Evolutionary conservation across 1,140 invertebrate genomes (phyloP).

Genomic region (Yoshiicerus persimilis): DNA sequence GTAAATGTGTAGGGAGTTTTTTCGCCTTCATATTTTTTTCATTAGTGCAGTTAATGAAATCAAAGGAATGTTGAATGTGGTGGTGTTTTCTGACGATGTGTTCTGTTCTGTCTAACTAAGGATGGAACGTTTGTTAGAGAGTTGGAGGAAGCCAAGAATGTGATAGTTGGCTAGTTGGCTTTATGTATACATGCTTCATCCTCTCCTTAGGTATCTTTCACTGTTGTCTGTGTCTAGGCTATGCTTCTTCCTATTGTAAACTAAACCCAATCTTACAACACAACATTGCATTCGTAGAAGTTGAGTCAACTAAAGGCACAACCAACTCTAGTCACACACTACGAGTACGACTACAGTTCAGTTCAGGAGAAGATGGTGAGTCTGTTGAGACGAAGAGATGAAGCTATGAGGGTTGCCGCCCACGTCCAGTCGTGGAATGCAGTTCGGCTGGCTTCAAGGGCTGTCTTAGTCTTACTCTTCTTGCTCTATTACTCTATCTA

Average conservation of each 20-base stretch:
- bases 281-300: background rate
- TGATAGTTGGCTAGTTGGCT: background rate
- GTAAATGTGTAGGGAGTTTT: background rate
- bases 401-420: conserved; percentile 31
- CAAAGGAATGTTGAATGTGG: background rate
- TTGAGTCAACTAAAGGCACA: background rate
- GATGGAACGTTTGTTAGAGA: background rate
- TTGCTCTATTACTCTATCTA: background rate
- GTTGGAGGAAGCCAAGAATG: background rate
- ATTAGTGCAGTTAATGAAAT: background rate
- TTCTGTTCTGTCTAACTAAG: background rate
- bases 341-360: background rate
- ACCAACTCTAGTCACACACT: background rate
- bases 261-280: background rate
- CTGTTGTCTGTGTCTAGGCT: background rate
- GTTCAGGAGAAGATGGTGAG: background rate
- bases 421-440: conserved; percentile 42
- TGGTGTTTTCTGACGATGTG: background rate
- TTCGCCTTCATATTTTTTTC: background rate
- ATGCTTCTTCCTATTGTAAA: background rate
- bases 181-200: background rate
- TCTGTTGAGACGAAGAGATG: background rate
- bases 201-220: background rate
- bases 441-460: conserved; percentile 35
- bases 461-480: background rate